Base-by-base conservation (phyloP, 1,140 invertebrate genomes). In the Tetranychus urticae region DNA sequence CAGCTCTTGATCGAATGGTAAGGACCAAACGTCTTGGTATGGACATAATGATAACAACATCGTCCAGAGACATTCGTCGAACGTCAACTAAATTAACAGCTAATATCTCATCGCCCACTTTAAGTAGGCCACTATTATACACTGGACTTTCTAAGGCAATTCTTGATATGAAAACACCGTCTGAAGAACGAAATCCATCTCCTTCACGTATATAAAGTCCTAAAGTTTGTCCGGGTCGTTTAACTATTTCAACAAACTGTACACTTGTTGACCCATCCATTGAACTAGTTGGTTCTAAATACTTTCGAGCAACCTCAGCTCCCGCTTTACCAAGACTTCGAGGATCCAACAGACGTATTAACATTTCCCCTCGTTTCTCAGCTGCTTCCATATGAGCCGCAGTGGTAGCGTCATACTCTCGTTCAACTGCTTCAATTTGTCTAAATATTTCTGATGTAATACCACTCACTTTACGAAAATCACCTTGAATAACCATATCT, bases 41-140 rank as follows among this genome's bases (percentile, higher is more conserved):
- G 66, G 90, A 96, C 88, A 98, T 97, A 67, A 97, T 88, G 67
- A 97, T 93, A 59, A 98, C 93, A 48, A 97, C 92, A 73, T 98
- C 93, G 72, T 98, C 93, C 64, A 98, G 75, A 65, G 87, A 91
- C 91, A 97, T 97, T 68, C 86, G 82, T 60, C 87, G 85, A 64
- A 98, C 92, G 70, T 97, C 89, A 56, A 97, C 92, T 68, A 94
- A 77, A 75, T 98, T 98, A 45, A 98, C 90, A 5, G 90, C 89
- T 65, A 97, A 75, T 69, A 98, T 97, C 76, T 98, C 93, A 74
- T 98, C 94, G n/a, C 92, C 92, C 6, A 97, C 90, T 74, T 88
- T 85, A 57, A 97, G 75, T 71, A 91, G 89, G 48, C 91, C 90
- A 70, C 90, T 93, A 73, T 91, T 91, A 72, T 91, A 92, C 31